Percentiles rank a stretch among this genome's conserved stretches.
These are phyloP conservation scores for Lamellibrachia satsuma DNA, from an alignment of 2,888 invertebrate genomes.

Conservation along the genomic window DNA sequence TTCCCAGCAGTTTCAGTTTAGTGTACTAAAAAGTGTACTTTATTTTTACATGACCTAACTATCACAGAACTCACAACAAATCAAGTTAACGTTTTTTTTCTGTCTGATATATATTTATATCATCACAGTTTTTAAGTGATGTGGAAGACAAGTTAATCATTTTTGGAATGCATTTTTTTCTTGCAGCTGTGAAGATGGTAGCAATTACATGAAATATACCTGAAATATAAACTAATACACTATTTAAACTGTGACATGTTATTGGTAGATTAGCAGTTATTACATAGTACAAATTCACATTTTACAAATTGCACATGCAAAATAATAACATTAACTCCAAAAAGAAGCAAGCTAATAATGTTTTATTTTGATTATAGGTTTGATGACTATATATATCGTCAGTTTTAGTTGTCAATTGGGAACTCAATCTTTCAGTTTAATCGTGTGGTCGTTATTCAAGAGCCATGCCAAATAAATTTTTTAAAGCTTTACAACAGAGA, in stretches of 20 bases:
- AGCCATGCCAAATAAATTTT: too few species aligned
- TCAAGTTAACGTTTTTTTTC: background rate
- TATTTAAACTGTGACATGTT: background rate
- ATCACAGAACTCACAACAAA: background rate
- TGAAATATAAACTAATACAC: background rate
- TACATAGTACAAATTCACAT: background rate
- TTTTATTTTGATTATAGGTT: too few species aligned
- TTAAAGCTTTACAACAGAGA: too few species aligned
- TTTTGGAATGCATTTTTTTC: background rate
- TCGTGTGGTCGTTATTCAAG: too few species aligned
- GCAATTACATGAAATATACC: background rate
- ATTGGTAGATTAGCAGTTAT: conserved; percentile 6
- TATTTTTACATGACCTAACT: too few species aligned
- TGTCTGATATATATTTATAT: background rate
- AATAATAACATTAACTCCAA: too few species aligned
- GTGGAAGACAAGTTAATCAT: background rate
- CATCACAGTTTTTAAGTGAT: background rate
- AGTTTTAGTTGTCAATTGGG: too few species aligned
- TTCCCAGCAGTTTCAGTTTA: too few species aligned
- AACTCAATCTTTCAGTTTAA: too few species aligned
- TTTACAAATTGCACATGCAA: background rate
- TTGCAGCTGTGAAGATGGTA: background rate
- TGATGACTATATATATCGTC: too few species aligned
- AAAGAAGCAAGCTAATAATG: too few species aligned
- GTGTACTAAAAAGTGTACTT: too few species aligned